phyloP scores from a whole-genome alignment of 2,797 vertebrate genomes.

The Acanthurus leucopareius region DNA sequence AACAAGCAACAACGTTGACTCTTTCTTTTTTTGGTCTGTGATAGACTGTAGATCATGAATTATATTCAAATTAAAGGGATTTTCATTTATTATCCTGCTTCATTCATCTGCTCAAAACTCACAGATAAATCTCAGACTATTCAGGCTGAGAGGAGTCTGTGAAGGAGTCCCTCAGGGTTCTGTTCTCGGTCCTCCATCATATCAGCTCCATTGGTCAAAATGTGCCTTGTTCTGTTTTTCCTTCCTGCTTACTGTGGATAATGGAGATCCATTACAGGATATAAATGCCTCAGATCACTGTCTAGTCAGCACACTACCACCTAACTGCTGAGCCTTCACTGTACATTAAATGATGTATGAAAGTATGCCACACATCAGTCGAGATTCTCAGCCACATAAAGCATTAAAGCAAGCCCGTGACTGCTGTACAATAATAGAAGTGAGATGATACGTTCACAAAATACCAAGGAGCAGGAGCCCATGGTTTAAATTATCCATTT shows the following conservation, averaged over 20 bases:
- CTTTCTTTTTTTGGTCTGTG: neutral
- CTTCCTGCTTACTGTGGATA: neutral
- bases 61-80: neutral
- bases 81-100: neutral
- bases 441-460: neutral
- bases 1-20: neutral
- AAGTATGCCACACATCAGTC: neutral
- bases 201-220: neutral
- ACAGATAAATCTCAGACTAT: neutral
- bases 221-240: neutral
- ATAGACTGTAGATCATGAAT: neutral
- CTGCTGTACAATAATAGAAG: neutral
- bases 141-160: neutral
- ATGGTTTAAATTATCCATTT: neutral
- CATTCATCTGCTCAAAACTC: neutral
- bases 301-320: neutral
- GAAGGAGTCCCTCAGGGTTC: constrained; percentile 20
- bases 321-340: neutral
- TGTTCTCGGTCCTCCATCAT: constrained; percentile 3
- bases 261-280: neutral
- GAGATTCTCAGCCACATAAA: too few species aligned
- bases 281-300: neutral
- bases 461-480: neutral
- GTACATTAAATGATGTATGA: neutral
- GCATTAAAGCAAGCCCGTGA: neutral